Base-by-base conservation (phyloP, 2,888 invertebrate species). In the Cryptus armator region DNA sequence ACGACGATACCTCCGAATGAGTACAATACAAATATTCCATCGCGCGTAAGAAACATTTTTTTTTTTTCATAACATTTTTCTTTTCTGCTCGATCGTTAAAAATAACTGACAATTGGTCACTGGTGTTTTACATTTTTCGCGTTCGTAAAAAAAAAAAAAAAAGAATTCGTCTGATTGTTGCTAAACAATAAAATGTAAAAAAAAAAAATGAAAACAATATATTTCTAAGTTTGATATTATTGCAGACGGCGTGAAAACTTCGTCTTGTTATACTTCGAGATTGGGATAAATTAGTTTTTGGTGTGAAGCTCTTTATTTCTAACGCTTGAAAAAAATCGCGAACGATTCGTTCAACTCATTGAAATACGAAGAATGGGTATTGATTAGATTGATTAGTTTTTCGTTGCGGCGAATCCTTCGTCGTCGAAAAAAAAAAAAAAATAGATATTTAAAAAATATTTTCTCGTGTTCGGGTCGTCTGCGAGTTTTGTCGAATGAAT, bases 271-370 rank as follows among this genome's bases (percentile, higher is more conserved):
- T 14, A 59, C 64, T 48, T 74, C 74, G 70, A 75, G 71, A 62
- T 70, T 78, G 81, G 86, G 86, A 86, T 89, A 88, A 89, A 88
- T 88, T 87, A 90, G 83, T 90, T 89, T 91, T 90, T 91, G 90
- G 91, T 87, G 85, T 89, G 44, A 87, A 88, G 88, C 88, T 88
- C 85, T 83, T 37, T 86, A 87, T 84, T 81, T 83, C 85, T 81
- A 81, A 64, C 79, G 82, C 82, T 70, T 75, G 51, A 59, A 70
- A 12, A 12, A 75, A 79, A 83, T 81, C 71, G 67, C 62, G 14
- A 14, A 72, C 62, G 59, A 74, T 24, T 74, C 56, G 56, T 10
- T 78, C 74, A 79, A 86, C 76, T 83, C 78, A 75, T 84, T 76
- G 81, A 84, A 84, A 82, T 86, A 82, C 67, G 80, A 85, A 71